Evolutionary conservation across 2,888 invertebrate genomes (phyloP), one percentile per base, ranked within the genome.

Genomic region (Euzetes globulus): DNA sequence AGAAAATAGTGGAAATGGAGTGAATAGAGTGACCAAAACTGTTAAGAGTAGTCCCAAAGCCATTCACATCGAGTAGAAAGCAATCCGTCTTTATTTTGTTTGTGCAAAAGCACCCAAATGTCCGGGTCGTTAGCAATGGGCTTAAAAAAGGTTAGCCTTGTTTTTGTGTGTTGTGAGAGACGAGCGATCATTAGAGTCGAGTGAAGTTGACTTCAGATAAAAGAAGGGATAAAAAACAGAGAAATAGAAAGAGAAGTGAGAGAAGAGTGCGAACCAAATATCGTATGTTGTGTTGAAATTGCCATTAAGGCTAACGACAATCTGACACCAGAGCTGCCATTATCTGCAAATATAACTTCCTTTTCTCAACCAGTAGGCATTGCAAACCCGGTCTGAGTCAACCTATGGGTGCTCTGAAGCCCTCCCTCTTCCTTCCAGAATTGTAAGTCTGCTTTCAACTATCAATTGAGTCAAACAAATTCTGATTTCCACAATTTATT

Each of bases 61-160:
- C 37, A 29, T 11, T 22, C 17, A 19, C n/a, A 4, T 22, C 11
- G 22, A 15, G 41, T 1, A 7, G 25, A 41, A 22, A 29, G 68
- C 68, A 68, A 68, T 68, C 68, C 37, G 19, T 68, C 68, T 68
- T 68, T 68, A 68, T 68, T 68, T 68, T 41, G 41, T 68, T 68
- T 68, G 45, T 25, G 41, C 68, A 22, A 68, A 68, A 65, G 68
- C 68, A 68, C 68, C 68, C 68, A 45, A 45, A 41, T 22, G 68
- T 68, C 68, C 68, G 68, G 63, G 22, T 68, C 68, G 68, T 68
- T 68, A 68, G 25, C 41, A 68, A 7, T 19, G 33, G 17, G 37
- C n/a, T 33, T 33, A 33, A 63, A 63, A 63, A 63, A 60, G 15
- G 60, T 60, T 25, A 6, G 17, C 63, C 33, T 63, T 63, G 63